A percentile compares a stretch with the other conserved stretches of the same genome.
Evolutionary conservation across 92 coral and sea anemone species (phyloP).

Genomic region (Bergia sp.): DNA sequence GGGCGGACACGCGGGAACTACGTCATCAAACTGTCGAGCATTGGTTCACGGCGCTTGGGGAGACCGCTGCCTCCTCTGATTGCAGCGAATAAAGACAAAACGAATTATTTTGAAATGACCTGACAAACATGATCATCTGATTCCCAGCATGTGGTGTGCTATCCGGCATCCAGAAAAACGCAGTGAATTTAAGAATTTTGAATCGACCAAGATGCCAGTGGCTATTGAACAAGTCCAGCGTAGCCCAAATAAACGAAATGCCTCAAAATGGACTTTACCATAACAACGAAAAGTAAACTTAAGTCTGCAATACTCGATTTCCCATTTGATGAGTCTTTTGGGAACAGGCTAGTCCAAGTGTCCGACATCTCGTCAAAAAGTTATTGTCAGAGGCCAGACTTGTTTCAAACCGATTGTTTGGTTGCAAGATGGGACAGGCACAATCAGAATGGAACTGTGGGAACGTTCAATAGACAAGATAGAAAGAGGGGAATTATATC

Average conservation of each 20-base stretch:
- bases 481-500: conserved; percentile 33
- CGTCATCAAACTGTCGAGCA: too few relatives aligned
- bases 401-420: conserved; percentile 40
- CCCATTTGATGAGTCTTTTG: not conserved
- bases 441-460: conserved; percentile 44
- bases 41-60: too few relatives aligned
- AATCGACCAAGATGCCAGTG: conserved; percentile 26
- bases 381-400: conserved; percentile 15
- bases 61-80: not conserved
- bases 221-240: not conserved
- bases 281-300: conserved; percentile 40
- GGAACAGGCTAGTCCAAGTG: conserved; percentile 6
- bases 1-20: too few relatives aligned
- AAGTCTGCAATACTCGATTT: conserved; percentile 27
- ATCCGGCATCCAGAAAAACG: conserved; percentile 29
- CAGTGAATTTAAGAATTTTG: conserved; percentile 2
- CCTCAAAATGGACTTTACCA: conserved; percentile 43
- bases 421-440: conserved; percentile 38
- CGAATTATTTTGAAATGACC: not conserved
- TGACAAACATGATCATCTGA: not conserved
- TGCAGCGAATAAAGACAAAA: not conserved
- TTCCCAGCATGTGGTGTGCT: conserved; percentile 36
- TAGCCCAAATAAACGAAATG: conserved; percentile 43
- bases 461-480: conserved; percentile 28
- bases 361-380: conserved; percentile 19